Evolutionary conservation across 1,140 invertebrate genomes (phyloP).

Genomic region (Ganaspis sp.): DNA sequence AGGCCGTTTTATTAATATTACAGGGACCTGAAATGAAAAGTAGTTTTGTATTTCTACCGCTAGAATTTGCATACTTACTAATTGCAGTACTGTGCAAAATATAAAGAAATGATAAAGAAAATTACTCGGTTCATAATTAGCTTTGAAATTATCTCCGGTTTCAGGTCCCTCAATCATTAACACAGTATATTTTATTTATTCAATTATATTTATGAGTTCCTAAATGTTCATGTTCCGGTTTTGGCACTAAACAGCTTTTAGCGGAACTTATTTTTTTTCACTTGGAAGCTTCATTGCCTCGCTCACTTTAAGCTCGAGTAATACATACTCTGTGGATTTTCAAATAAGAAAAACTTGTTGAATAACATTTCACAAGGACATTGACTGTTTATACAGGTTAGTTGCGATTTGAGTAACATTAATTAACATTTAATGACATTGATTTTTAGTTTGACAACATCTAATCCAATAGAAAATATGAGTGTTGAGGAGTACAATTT

Average conservation of each 20-base stretch:
- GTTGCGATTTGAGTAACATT: constrained; percentile 8
- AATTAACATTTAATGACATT: constrained; percentile 2
- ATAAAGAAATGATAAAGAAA: not conserved
- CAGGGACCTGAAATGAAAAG: not conserved
- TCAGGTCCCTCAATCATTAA: not conserved
- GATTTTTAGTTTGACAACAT: constrained; percentile 1
- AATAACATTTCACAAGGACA: not conserved
- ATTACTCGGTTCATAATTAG: too few relatives aligned
- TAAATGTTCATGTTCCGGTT: not conserved
- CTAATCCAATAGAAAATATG: not conserved
- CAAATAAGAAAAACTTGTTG: not conserved
- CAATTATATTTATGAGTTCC: not conserved
- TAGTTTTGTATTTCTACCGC: too few relatives aligned
- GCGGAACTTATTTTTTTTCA: not conserved
- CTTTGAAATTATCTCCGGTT: not conserved
- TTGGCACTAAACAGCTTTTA: constrained; percentile 1
- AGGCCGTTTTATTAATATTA: constrained; percentile 3
- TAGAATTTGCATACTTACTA: not conserved
- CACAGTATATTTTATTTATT: not conserved
- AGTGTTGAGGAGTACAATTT: constrained; percentile 6
- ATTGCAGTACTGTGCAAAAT: too few relatives aligned
- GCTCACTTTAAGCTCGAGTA: not conserved
- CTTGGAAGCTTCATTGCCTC: constrained; percentile 19
- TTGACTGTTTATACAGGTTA: not conserved
- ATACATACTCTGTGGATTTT: not conserved